These are phyloP conservation scores for Squalus acanthias DNA, from an alignment of 2,797 vertebrate genomes.

Conservation along the genomic window DNA sequence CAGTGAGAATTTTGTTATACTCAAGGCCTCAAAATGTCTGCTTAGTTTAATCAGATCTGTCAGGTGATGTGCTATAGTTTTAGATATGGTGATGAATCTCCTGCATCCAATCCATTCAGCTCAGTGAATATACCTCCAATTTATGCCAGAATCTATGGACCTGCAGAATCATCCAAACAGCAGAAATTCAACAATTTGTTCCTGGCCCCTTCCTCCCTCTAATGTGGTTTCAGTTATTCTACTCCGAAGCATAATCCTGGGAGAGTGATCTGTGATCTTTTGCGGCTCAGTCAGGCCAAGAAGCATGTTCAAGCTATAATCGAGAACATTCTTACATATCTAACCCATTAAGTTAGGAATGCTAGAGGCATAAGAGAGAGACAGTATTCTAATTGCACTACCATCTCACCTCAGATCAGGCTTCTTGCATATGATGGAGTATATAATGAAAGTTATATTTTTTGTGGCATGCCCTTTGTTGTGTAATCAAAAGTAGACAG, in stretches of 20 bases:
- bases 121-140: not conserved
- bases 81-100: not conserved
- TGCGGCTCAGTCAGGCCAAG: not conserved
- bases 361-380: not conserved
- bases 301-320: not conserved
- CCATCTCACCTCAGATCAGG: not conserved
- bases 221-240: not conserved
- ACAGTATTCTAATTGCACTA: not conserved
- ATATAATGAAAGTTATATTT: not conserved
- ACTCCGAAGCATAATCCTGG: not conserved
- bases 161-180: not conserved
- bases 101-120: slow-evolving; percentile 4
- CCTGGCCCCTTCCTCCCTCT: not conserved
- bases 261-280: not conserved
- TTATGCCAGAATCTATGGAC: not conserved
- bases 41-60: not conserved
- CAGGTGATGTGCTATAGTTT: not conserved
- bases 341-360: not conserved
- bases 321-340: not conserved
- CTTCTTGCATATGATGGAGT: not conserved
- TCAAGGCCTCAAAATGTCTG: not conserved
- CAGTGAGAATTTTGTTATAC: not conserved
- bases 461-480: not conserved
- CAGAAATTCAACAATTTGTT: not conserved
- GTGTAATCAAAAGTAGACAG: not conserved